These are phyloP conservation scores for Amazona guildingii DNA, from an alignment of 2,113 vertebrate species.

Conservation along the genomic window DNA sequence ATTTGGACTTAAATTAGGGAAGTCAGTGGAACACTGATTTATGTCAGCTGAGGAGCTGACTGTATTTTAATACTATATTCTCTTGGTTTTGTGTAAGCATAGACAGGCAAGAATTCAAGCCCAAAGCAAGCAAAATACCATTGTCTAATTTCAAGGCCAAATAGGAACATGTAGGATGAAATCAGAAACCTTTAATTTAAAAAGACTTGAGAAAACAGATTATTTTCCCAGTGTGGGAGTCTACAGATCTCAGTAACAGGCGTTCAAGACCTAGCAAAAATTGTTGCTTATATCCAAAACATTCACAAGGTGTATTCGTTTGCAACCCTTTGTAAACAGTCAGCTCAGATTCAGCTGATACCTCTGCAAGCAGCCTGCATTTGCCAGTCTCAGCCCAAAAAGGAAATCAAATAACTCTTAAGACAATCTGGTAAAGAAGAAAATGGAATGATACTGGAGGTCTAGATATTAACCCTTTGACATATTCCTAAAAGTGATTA, in stretches of 20 bases:
- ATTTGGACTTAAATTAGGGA: constrained; percentile 4
- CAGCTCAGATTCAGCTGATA: neutral
- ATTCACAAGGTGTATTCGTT: neutral
- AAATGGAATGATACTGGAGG: neutral
- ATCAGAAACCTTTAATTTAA: neutral
- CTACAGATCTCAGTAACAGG: neutral
- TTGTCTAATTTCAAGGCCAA: neutral
- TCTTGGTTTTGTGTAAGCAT: neutral
- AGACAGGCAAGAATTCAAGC: neutral
- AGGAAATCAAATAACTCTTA: neutral
- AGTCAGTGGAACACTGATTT: constrained; percentile 13
- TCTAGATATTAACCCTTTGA: neutral
- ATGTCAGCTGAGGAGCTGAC: constrained; percentile 22
- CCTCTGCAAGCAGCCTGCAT: neutral
- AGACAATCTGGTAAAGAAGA: neutral
- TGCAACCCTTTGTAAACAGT: neutral
- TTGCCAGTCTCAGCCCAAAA: neutral
- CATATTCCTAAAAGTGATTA: neutral
- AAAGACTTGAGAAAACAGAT: neutral
- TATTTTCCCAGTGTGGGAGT: neutral
- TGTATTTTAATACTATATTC: neutral
- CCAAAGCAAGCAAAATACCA: neutral
- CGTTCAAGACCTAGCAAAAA: neutral
- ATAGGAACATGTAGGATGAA: neutral
- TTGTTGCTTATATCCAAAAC: neutral